Evolutionary conservation across 2,888 invertebrate species (phyloP).

Genomic region (Hedya salicella): DNA sequence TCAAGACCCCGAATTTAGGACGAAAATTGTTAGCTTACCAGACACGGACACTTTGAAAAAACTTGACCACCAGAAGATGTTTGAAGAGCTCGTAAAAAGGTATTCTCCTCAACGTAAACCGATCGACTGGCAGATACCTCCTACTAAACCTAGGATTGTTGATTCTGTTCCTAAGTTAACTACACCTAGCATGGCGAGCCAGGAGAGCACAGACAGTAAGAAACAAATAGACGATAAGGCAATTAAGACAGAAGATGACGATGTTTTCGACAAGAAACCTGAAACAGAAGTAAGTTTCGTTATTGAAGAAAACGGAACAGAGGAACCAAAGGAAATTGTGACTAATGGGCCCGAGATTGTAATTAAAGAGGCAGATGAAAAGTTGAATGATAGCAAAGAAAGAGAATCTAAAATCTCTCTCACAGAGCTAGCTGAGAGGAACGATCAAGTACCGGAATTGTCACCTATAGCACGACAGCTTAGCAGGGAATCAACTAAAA

Average conservation of each 20-base stretch:
- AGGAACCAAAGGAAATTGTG: constrained; percentile 53
- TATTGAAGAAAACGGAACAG: constrained; percentile 45
- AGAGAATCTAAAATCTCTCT: constrained; percentile 66
- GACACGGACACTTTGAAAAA: constrained; percentile 62
- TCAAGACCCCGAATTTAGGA: constrained; percentile 60
- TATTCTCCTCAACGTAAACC: constrained; percentile 80
- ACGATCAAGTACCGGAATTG: constrained; percentile 74
- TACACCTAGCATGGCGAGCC: constrained; percentile 66
- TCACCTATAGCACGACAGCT: constrained; percentile 64
- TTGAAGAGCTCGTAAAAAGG: constrained; percentile 76
- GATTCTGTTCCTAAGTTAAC: constrained; percentile 76
- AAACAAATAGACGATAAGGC: constrained; percentile 51
- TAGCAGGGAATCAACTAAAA: constrained; percentile 66
- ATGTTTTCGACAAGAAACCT: constrained; percentile 68
- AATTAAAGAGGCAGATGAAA: constrained; percentile 50
- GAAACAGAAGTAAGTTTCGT: constrained; percentile 50
- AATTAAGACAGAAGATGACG: constrained; percentile 65
- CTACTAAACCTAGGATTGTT: constrained; percentile 76
- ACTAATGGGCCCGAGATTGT: constrained; percentile 63
- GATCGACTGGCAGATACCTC: constrained; percentile 77
- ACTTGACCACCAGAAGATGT: constrained; percentile 75
- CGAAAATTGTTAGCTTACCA: constrained; percentile 67
- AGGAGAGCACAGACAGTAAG: constrained; percentile 62
- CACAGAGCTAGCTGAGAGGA: constrained; percentile 71
- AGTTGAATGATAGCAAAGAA: constrained; percentile 51